Base-by-base conservation (phyloP, 2,113 vertebrate genomes). In the Aegypius monachus region DNA sequence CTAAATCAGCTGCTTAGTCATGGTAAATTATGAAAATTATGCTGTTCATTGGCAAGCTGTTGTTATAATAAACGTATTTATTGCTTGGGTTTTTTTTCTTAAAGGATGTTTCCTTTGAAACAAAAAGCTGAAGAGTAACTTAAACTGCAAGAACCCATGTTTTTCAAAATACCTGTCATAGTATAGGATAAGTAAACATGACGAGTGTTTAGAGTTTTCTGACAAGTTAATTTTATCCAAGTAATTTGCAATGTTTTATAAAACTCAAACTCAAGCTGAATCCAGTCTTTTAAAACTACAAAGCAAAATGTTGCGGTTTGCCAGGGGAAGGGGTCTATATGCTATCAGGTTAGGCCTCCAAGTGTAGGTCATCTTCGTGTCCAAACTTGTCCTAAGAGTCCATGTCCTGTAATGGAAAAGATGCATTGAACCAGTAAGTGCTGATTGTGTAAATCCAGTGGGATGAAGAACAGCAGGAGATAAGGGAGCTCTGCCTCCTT, bases 1-100 rank as follows among this genome's bases (percentile, higher is more conserved):
- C 43, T 83, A 71, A 80, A 71, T 93, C 45, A 80, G 43, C 42
- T 73, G 67, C 78, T 96, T 94, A 94, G 62, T 86, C 79, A 52
- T 77, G 65, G 56, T 83, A 63, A 86, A 71, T 88, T 80, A 80
- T 2, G 4, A 78, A 75, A 94, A 88, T 74, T n/a, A 45, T 32
- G 59, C 71, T 61, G 26, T 42, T 95, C 32, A 7, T 92, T 52
- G 52, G 65, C 65, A 81, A 80, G 66, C 66, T 56, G 32, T 56
- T 91, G 34, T 62, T 81, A 40, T 6, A 84, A 55, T 32, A 81
- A 93, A 82, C 10, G 16, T 65, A 32, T 47, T 94, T 80, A 56
- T 70, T 87, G 34, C 43, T 62, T 61, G 21, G 0, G 7, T 0
- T 9, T 92, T 86, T 59, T 52, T 50, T 9, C 48, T 48, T 15